phyloP scores from a whole-genome alignment of 2,797 vertebrate species.

The Zalophus californianus region DNA sequence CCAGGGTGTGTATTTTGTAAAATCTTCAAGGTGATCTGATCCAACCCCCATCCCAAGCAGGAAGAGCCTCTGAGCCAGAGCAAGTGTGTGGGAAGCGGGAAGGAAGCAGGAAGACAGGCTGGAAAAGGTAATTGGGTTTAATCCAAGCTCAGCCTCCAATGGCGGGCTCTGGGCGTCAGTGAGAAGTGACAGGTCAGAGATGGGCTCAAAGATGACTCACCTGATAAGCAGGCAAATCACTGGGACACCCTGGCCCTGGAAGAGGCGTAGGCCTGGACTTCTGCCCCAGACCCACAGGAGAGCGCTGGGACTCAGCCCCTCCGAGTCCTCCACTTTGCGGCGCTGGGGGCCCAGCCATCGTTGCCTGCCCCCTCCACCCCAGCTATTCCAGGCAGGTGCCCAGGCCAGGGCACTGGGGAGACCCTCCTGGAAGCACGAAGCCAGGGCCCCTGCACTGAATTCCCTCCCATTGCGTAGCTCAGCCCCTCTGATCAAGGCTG shows the following conservation, averaged over 20 bases:
- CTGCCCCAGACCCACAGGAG: not conserved
- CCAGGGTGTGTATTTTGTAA: not conserved
- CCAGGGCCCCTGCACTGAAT: not conserved
- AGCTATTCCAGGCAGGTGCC: not conserved
- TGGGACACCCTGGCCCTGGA: not conserved
- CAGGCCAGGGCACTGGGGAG: not conserved
- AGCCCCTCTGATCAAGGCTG: not conserved
- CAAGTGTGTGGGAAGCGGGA: rapidly evolving
- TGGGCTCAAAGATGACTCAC: not conserved
- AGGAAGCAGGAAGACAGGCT: not conserved
- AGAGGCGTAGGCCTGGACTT: not conserved
- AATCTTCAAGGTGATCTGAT: not conserved
- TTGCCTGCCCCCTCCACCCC: not conserved
- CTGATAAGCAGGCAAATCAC: not conserved
- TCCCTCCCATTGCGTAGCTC: not conserved
- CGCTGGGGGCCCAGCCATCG: rapidly evolving
- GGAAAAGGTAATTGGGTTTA: not conserved
- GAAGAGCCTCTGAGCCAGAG: not conserved
- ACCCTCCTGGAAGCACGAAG: not conserved
- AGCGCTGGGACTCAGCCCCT: not conserved
- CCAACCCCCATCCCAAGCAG: rapidly evolving
- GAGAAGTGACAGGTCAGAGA: not conserved
- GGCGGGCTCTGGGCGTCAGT: not conserved
- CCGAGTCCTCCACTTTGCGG: not conserved
- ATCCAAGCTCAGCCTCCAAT: not conserved